phyloP scores from a whole-genome alignment of 2,888 invertebrate species.

The Tryphoninae sp. region DNA sequence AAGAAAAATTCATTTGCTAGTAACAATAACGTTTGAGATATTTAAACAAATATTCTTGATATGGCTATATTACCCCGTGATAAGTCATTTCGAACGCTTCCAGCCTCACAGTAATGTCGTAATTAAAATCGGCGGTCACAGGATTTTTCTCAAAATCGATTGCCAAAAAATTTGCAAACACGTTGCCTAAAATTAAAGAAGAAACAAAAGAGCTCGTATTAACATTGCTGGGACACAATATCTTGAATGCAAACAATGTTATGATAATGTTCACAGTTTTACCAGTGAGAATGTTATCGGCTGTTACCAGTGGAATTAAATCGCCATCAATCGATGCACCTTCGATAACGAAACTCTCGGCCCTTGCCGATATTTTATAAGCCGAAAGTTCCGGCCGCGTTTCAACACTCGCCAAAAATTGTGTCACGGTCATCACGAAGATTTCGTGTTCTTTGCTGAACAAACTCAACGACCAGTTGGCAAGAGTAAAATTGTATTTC shows the following conservation, averaged over 20 bases:
- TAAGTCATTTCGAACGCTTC: conserved; percentile 90
- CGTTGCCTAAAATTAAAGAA: conserved; percentile 81
- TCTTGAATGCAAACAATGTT: neutral
- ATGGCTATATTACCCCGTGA: conserved; percentile 85
- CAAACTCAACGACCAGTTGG: conserved; percentile 87
- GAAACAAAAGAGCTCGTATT: neutral
- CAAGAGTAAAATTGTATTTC: conserved; percentile 89
- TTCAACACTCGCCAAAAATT: conserved; percentile 87
- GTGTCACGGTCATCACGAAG: conserved; percentile 87
- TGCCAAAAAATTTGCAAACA: conserved; percentile 87
- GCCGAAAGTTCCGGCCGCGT: conserved; percentile 86
- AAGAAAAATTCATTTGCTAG: conserved; percentile 39
- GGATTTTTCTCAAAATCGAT: conserved; percentile 89
- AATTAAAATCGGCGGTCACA: conserved; percentile 85
- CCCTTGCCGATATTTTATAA: conserved; percentile 87
- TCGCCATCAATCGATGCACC: conserved; percentile 87
- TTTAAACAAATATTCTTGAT: neutral
- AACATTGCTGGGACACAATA: neutral
- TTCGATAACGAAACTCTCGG: conserved; percentile 90
- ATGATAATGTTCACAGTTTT: conserved; percentile 6
- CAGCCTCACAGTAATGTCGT: conserved; percentile 86
- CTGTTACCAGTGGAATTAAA: conserved; percentile 86
- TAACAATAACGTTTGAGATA: neutral
- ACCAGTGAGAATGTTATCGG: conserved; percentile 83
- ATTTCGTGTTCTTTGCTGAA: conserved; percentile 88